phyloP scores from a whole-genome alignment of 2,888 invertebrate genomes.

The Aelia acuminata region DNA sequence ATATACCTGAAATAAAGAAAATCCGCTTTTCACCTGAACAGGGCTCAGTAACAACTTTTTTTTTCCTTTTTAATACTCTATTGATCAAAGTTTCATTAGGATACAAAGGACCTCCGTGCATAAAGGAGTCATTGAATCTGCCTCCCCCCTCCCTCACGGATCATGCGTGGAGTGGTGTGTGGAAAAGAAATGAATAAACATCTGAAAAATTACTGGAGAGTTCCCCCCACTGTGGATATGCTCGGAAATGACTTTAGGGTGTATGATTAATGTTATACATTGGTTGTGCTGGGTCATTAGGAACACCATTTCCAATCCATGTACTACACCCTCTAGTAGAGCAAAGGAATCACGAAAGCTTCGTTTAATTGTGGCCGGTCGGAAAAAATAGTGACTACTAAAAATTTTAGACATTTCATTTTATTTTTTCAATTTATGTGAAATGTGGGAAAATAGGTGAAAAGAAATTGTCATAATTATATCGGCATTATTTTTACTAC shows the following conservation, averaged over 20 bases:
- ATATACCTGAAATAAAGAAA: conserved; percentile 13
- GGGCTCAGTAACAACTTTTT: conserved; percentile 12
- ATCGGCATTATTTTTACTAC: no score
- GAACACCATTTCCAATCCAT: not conserved
- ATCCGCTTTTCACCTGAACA: conserved; percentile 27
- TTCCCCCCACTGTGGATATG: not conserved
- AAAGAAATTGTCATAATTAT: no score
- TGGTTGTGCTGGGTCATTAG: not conserved
- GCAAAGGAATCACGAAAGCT: no score
- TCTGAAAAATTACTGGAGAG: conserved; percentile 36
- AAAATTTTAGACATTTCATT: no score
- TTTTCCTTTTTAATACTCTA: conserved; percentile 25
- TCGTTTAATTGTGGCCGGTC: no score
- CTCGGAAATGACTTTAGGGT: not conserved
- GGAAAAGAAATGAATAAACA: conserved; percentile 50
- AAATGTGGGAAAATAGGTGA: no score
- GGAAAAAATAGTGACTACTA: no score
- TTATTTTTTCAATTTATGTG: no score
- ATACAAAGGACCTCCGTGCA: conserved; percentile 12
- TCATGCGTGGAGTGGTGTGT: not conserved
- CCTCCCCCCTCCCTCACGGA: not conserved
- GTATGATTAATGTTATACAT: not conserved
- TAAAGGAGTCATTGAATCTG: conserved; percentile 41
- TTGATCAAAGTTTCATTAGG: conserved; percentile 46
- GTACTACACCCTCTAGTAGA: not conserved